A percentile compares a stretch with the other conserved stretches of the same genome.
These are phyloP conservation scores for Dendronephthya gigantea DNA, from an alignment of 64 coral and sea anemone genomes.

Conservation along the genomic window DNA sequence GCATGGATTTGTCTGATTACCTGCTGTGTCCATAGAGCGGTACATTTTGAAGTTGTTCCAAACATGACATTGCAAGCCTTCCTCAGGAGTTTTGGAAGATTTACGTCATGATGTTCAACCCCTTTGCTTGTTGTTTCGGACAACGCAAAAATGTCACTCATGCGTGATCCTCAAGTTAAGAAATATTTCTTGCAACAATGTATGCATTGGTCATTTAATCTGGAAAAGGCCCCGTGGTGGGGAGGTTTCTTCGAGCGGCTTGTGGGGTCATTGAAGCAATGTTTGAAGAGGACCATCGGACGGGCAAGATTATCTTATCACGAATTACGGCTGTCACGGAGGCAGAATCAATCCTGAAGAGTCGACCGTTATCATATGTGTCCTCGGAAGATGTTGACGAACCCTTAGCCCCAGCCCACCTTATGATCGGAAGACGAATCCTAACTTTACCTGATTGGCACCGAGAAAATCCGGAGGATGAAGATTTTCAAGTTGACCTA, in stretches of 20 bases:
- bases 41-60: slow-evolving; percentile 11
- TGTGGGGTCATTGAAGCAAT: neutral
- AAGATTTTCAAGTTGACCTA: no score
- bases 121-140: neutral
- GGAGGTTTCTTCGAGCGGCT: neutral
- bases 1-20: slow-evolving; percentile 22
- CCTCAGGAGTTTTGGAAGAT: neutral
- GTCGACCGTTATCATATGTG: no score
- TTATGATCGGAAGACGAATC: no score
- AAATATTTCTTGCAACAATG: neutral
- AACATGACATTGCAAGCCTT: slow-evolving; percentile 16
- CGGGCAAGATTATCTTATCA: neutral
- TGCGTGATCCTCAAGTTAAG: neutral
- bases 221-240: neutral
- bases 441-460: no score
- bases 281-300: neutral
- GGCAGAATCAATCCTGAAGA: no score
- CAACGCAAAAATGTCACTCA: neutral
- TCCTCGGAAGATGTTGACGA: neutral
- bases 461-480: no score
- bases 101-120: slow-evolving; percentile 4
- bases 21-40: slow-evolving; percentile 6
- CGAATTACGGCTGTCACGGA: slow-evolving; percentile 27
- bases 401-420: no score
- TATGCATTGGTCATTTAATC: neutral